These are phyloP conservation scores for Leptatherina wallacei DNA, from an alignment of 2,797 vertebrate species.

Conservation along the genomic window DNA sequence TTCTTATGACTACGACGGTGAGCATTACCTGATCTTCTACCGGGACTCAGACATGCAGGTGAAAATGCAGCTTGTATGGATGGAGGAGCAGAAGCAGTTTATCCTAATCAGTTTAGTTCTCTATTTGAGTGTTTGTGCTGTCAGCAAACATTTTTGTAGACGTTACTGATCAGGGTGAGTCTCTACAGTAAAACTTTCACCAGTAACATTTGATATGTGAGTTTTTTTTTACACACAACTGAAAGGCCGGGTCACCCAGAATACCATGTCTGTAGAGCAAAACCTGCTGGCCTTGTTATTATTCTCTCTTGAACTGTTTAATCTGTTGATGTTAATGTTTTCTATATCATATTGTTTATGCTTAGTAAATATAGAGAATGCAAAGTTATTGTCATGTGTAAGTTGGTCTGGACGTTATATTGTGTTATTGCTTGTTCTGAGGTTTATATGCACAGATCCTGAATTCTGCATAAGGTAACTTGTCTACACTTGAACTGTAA, in stretches of 20 bases:
- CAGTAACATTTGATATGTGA: not conserved
- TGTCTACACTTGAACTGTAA: no score
- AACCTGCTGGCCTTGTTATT: not conserved
- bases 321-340: not conserved
- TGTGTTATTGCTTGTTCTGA: no score
- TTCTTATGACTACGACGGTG: conserved; percentile 78
- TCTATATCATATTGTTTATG: not conserved
- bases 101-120: conserved; percentile 83
- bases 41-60: conserved; percentile 83
- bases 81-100: conserved; percentile 80
- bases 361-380: not conserved
- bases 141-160: conserved; percentile 88
- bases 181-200: not conserved
- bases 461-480: no score
- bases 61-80: conserved; percentile 78
- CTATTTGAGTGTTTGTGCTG: conserved; percentile 79
- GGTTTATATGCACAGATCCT: no score
- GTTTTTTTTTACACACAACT: not conserved
- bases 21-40: conserved; percentile 77
- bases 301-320: conserved; percentile 1
- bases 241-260: not conserved
- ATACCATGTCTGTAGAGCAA: not conserved
- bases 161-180: conserved; percentile 77
- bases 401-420: no score
- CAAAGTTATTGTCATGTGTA: no score